phyloP scores from a whole-genome alignment of 2,888 invertebrate genomes.

The Polydrusus tereticollis region DNA sequence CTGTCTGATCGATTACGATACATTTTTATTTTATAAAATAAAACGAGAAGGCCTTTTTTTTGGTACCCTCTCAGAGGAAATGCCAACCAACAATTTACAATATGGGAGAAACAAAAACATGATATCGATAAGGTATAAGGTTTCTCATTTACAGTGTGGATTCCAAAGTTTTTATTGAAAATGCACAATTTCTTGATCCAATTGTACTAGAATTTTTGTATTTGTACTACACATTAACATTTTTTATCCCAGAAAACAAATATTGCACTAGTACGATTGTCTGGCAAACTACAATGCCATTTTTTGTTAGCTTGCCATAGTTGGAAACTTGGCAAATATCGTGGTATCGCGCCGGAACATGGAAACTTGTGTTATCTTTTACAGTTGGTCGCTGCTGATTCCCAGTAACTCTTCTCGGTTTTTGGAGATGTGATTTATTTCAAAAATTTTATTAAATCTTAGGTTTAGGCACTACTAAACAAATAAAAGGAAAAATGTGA shows the following conservation, averaged over 20 bases:
- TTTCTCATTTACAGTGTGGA: slow-evolving; percentile 38
- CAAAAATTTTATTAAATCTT: neutral
- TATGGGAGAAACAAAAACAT: slow-evolving; percentile 42
- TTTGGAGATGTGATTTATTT: slow-evolving; percentile 25
- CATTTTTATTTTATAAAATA: slow-evolving; percentile 8
- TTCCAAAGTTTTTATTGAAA: slow-evolving; percentile 3
- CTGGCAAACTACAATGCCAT: neutral
- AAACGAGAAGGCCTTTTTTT: neutral
- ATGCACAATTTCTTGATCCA: neutral
- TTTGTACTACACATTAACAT: neutral
- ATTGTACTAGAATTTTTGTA: neutral
- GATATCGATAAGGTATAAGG: slow-evolving; percentile 43
- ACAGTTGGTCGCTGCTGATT: slow-evolving; percentile 36
- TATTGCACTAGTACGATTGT: neutral
- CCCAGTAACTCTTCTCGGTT: slow-evolving; percentile 21
- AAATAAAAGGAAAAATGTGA: no score
- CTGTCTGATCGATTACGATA: neutral
- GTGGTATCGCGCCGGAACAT: slow-evolving; percentile 32
- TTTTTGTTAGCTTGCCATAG: slow-evolving; percentile 28
- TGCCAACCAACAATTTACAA: slow-evolving; percentile 33
- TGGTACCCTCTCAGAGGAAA: neutral
- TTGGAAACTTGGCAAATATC: slow-evolving; percentile 37
- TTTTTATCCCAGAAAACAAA: no score
- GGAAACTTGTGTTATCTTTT: slow-evolving; percentile 46
- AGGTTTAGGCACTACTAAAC: no score